Conservation (phyloP, 2,888 invertebrate genomes). For the Augochlorella aurata region DNA sequence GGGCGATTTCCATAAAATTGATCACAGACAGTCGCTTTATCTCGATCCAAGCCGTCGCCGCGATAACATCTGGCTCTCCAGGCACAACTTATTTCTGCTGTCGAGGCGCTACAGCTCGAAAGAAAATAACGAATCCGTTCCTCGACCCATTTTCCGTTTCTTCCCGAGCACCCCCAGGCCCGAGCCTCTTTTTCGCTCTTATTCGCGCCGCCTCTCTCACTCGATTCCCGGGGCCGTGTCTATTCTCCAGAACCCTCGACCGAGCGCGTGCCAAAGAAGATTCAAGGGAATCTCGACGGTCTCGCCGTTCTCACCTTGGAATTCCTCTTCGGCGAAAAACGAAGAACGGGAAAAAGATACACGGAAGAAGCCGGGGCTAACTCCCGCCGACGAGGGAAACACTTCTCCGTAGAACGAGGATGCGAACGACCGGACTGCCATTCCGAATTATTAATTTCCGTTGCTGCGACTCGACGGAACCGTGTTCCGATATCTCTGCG, state of each 20-base stretch:
- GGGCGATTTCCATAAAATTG: constrained; percentile 39
- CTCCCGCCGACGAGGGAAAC: neutral
- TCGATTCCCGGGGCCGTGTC: constrained; percentile 36
- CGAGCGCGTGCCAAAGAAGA: constrained; percentile 50
- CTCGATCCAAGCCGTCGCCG: constrained; percentile 31
- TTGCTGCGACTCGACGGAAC: constrained; percentile 9
- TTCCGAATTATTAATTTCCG: constrained; percentile 39
- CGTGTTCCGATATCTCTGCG: neutral
- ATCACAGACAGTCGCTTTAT: constrained; percentile 35
- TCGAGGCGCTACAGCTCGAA: constrained; percentile 24
- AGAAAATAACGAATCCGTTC: constrained; percentile 60
- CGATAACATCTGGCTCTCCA: constrained; percentile 42
- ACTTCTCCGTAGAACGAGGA: neutral
- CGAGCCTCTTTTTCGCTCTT: constrained; percentile 18
- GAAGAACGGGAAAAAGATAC: neutral
- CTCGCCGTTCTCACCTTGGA: constrained; percentile 54
- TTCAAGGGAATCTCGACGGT: constrained; percentile 53
- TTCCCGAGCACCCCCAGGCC: neutral
- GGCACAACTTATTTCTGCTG: constrained; percentile 36
- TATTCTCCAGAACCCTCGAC: constrained; percentile 55
- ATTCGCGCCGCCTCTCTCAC: constrained; percentile 13
- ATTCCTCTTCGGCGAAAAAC: constrained; percentile 27
- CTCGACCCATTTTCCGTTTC: constrained; percentile 53
- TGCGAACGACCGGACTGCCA: neutral
- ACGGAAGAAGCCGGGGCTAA: neutral